phyloP scores from a whole-genome alignment of 53 echinoderm and acorn worm species.

The Temnopleurus reevesii region DNA sequence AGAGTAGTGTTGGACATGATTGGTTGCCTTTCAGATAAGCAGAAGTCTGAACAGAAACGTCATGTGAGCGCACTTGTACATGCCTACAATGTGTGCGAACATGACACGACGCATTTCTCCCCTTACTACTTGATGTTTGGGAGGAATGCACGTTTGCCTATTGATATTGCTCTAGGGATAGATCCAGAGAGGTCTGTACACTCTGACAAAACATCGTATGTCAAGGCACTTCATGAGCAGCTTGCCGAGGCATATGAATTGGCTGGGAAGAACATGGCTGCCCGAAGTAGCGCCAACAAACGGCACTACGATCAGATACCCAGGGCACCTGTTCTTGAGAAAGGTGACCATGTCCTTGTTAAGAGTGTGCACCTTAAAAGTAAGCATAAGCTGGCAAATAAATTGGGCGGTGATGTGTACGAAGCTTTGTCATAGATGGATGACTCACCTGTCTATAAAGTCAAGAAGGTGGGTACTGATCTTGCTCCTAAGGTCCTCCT shows the following conservation, averaged over 20 bases:
- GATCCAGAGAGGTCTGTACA: conserved; percentile 34
- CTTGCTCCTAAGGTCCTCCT: conserved; percentile 36
- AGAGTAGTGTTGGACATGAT: conserved; percentile 48
- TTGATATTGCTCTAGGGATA: conserved; percentile 32
- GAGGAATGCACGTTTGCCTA: conserved; percentile 31
- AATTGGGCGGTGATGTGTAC: conserved; percentile 24
- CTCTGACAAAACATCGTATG: neutral
- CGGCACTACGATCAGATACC: conserved; percentile 9
- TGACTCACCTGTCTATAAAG: conserved; percentile 24
- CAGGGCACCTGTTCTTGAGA: neutral
- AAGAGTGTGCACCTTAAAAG: conserved; percentile 27
- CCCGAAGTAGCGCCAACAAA: conserved; percentile 30
- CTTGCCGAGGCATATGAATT: conserved; percentile 16
- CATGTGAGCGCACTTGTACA: conserved; percentile 44
- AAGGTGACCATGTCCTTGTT: conserved; percentile 28
- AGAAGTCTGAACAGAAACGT: conserved; percentile 14
- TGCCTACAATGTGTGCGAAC: conserved; percentile 52
- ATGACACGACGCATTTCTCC: conserved; percentile 41
- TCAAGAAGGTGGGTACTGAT: conserved; percentile 9
- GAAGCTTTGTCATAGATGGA: conserved; percentile 14
- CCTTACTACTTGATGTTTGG: conserved; percentile 45
- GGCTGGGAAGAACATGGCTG: conserved; percentile 21
- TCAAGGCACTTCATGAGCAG: neutral
- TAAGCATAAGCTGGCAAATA: conserved; percentile 40
- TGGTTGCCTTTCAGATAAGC: conserved; percentile 39